Conservation (phyloP, 1,140 invertebrate species). For the Stegodyphus dumicola region DNA sequence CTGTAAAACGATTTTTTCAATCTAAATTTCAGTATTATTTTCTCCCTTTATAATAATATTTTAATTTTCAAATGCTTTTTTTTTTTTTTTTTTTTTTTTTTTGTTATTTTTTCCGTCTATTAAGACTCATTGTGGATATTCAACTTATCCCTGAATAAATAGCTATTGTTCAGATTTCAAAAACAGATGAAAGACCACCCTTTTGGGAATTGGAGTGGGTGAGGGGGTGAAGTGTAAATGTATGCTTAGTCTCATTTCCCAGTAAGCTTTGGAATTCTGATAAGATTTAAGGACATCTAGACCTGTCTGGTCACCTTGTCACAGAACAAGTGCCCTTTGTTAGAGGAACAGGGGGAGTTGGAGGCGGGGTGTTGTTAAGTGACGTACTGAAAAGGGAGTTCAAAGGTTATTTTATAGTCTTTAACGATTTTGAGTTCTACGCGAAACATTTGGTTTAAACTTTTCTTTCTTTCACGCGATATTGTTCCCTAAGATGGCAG, state of each 20-base stretch:
- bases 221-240: constrained; percentile 2
- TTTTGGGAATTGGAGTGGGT: too few relatives aligned
- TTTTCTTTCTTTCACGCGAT: background rate
- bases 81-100: background rate
- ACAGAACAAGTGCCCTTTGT: constrained; percentile 3
- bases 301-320: background rate
- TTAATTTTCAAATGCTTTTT: too few relatives aligned
- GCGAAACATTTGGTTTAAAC: too few relatives aligned
- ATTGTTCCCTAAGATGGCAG: too few relatives aligned
- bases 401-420: background rate
- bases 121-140: constrained; percentile 1
- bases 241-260: background rate
- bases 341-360: background rate
- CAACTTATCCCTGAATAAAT: background rate
- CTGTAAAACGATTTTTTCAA: constrained; percentile 4
- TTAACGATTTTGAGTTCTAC: background rate
- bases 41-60: too few relatives aligned
- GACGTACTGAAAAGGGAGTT: background rate
- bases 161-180: too few relatives aligned
- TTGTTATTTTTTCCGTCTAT: background rate
- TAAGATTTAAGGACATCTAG: background rate
- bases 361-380: background rate
- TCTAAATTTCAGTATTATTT: constrained; percentile 1
- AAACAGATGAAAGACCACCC: too few relatives aligned
- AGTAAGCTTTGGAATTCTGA: background rate